phyloP scores from a whole-genome alignment of 2,113 vertebrate species.

The Cephalophus harveyi region DNA sequence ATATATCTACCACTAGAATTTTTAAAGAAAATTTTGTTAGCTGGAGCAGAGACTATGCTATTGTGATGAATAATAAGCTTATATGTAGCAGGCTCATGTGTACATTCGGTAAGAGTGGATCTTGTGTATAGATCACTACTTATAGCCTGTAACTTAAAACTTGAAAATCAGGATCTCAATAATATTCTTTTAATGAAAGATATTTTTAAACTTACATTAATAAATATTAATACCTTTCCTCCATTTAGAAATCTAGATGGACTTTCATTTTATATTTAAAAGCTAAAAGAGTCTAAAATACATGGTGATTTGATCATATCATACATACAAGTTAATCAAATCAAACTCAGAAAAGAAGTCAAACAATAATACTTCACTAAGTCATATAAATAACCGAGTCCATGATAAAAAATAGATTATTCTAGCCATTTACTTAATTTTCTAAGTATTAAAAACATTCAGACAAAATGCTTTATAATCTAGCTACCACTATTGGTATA shows the following conservation, averaged over 20 bases:
- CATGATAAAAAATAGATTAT: not conserved
- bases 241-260: not conserved
- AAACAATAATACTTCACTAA: not conserved
- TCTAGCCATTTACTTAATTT: not conserved
- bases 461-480: conserved; percentile 32
- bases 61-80: not conserved
- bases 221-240: not conserved
- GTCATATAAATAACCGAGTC: not conserved
- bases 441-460: conserved; percentile 15
- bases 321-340: not conserved
- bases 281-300: not conserved
- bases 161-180: not conserved
- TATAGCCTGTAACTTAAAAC: not conserved
- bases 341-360: not conserved
- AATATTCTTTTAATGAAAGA: not conserved
- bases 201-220: not conserved
- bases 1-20: not conserved
- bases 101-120: not conserved
- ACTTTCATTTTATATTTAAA: conserved; percentile 8
- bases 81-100: not conserved
- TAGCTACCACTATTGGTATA: conserved; percentile 17
- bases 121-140: not conserved
- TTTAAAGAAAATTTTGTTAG: not conserved
- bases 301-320: not conserved
- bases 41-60: not conserved